Conservation (phyloP, 2,797 vertebrate genomes). For the Helarctos malayanus region DNA sequence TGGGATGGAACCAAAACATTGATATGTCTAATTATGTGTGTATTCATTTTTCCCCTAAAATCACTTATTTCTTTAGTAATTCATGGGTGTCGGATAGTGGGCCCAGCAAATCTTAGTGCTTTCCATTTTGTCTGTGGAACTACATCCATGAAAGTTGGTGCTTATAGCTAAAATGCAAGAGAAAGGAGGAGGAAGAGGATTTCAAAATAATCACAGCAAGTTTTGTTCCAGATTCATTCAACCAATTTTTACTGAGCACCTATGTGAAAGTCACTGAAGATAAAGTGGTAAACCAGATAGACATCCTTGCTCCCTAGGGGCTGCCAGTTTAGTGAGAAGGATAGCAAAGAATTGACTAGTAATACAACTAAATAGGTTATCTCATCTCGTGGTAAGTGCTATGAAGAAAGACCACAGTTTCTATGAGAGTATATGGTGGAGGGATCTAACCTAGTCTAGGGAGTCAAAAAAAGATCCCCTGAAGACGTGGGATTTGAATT, state of each 20-base stretch:
- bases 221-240: slow-evolving; percentile 56
- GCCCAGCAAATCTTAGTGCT: background rate
- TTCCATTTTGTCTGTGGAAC: slow-evolving; percentile 53
- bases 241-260: slow-evolving; percentile 20
- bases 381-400: background rate
- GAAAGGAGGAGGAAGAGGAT: slow-evolving; percentile 2
- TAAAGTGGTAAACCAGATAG: slow-evolving; percentile 18
- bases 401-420: slow-evolving; percentile 51
- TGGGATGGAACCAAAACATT: slow-evolving; percentile 2
- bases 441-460: background rate
- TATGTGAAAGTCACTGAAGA: slow-evolving; percentile 34
- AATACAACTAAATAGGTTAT: slow-evolving; percentile 29
- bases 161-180: slow-evolving; percentile 36
- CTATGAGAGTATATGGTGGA: background rate
- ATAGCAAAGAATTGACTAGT: slow-evolving; percentile 3
- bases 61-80: background rate
- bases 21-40: slow-evolving; percentile 25
- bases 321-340: slow-evolving; percentile 26
- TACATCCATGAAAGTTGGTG: slow-evolving; percentile 35
- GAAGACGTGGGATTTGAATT: slow-evolving; percentile 52
- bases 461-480: slow-evolving; percentile 5
- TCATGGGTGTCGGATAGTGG: background rate
- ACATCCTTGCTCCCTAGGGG: slow-evolving; percentile 16
- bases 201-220: slow-evolving; percentile 53
- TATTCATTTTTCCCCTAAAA: background rate